Base-by-base conservation (phyloP, 2,797 vertebrate genomes). In the Halcyon smyrnensis region DNA sequence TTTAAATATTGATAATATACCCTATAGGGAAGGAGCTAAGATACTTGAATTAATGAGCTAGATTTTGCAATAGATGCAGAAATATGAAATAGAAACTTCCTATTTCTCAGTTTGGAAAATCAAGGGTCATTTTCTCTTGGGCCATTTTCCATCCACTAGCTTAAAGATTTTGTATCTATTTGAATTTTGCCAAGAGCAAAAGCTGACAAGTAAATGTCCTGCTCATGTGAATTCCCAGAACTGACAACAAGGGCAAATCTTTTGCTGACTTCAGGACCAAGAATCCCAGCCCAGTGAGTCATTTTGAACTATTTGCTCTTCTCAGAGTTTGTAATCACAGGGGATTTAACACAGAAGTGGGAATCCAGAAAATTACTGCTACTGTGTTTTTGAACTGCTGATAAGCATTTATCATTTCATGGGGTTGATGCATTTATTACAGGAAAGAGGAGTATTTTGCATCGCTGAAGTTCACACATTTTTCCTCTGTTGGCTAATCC, bases 151-250 rank as follows among this genome's bases (percentile, higher is more conserved):
- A 50, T 89, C 48, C 43, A 51, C 50, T 62, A 60, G 50, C n/a
- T 91, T 77, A 50, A 89, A 83, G 48, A 93, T 64, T 89, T 83
- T 90, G 68, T 79, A 87, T 89, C 75, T 34, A 54, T 74, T 74
- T 94, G 63, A 87, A 80, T 91, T 93, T 95, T 95, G 84, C 94
- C 89, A 92, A 36, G 41, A 93, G 93, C 89, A 81, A 88, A 39
- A 54, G 71, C 57, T 91, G 82, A 94, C 4, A 8, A 85, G 48
- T 78, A 87, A 92, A 87, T 57, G 64, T 54, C 74, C 19, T 0
- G 0, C 3, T 2, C 59, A 56, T 24, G 67, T 0, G 0, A 89
- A 77, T 90, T 85, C 62, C 57, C 50, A 65, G 50, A 85, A 74
- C 82, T 86, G 89, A 82, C 82, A 94, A 76, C 54, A 73, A 81